Conservation (phyloP, 2,888 invertebrate genomes). For the Asteroscopus sphinx region DNA sequence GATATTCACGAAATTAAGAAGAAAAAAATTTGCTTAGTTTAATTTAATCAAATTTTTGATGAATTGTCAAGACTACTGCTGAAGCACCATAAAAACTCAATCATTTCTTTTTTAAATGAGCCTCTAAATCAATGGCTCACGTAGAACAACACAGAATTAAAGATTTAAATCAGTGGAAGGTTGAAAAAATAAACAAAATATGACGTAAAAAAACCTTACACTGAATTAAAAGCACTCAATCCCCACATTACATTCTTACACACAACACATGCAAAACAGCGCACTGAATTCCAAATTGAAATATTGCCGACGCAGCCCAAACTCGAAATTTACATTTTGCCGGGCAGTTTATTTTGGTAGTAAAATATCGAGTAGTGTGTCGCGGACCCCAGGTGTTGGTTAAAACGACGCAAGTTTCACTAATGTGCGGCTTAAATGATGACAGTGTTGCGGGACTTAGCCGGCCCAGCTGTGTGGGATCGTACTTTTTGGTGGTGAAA, state of each 20-base stretch:
- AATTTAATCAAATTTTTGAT: too few relatives aligned
- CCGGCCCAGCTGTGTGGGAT: conserved; percentile 56
- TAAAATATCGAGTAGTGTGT: conserved; percentile 84
- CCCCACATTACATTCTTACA: conserved; percentile 28
- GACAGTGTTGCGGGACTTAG: conserved; percentile 80
- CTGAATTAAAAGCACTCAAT: conserved; percentile 26
- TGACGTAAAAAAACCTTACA: conserved; percentile 2
- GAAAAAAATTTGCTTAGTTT: too few relatives aligned
- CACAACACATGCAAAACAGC: conserved; percentile 55
- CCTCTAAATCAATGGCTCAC: too few relatives aligned
- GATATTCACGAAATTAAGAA: too few relatives aligned
- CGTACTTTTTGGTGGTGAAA: conserved; percentile 58
- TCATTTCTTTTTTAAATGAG: too few relatives aligned
- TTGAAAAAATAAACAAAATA: not conserved
- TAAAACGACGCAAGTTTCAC: conserved; percentile 86
- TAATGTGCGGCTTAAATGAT: conserved; percentile 89
- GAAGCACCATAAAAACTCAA: too few relatives aligned
- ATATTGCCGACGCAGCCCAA: conserved; percentile 61
- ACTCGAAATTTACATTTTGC: conserved; percentile 77
- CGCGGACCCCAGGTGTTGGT: conserved; percentile 81
- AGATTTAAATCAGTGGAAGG: not conserved
- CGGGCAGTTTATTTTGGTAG: conserved; percentile 74
- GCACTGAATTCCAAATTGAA: conserved; percentile 65
- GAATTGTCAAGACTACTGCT: too few relatives aligned
- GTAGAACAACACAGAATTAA: not conserved